Base-by-base conservation (phyloP, 2,888 invertebrate genomes). In the Cybosia mesomella region DNA sequence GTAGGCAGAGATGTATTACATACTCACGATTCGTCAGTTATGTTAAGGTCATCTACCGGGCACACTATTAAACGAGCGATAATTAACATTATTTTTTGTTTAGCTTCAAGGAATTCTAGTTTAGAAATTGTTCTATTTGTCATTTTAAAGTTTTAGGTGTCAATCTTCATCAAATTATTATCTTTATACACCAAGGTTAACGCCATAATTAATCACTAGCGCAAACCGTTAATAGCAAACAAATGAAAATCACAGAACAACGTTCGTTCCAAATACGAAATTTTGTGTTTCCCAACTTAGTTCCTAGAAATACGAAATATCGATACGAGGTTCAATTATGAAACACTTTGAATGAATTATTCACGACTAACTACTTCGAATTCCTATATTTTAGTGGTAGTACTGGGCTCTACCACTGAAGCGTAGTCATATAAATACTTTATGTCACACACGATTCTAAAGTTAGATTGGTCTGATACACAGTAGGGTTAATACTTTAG, bases 221-320 rank as follows among this genome's bases (percentile, higher is more conserved):
- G 49, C 49, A 49, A 2, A 49, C n/a, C 8, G 49, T 9, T n/a
- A n/a, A n/a, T 9, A 9, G 9, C 1, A 49, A n/a, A 49, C 49
- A 49, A 49, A 49, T 49, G n/a, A 49, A 49, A 49, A n/a, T 49
- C 13, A 49, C 49, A n/a, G n/a, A 49, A 49, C n/a, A 49, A 43
- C 43, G 43, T n/a, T 49, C 49, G 49, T 49, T 49, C 9, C 9
- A 49, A 49, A n/a, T 49, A 49, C 49, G 49, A 49, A 49, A 49
- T 49, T 49, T 49, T n/a, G 8, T n/a, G 49, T n/a, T 49, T n/a
- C 49, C 9, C 1, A n/a, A 49, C n/a, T 49, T n/a, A 49, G 49
- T 18, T n/a, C 49, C 49, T 8, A 49, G 49, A 49, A n/a, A 49
- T 49, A 9, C 49, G n/a, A n/a, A 49, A 49, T 49, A 49, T n/a